A percentile compares a stretch with the other conserved stretches of the same genome.
Evolutionary conservation across 2,113 vertebrate species (phyloP).

Genomic region (Phylloscopus trochilus): DNA sequence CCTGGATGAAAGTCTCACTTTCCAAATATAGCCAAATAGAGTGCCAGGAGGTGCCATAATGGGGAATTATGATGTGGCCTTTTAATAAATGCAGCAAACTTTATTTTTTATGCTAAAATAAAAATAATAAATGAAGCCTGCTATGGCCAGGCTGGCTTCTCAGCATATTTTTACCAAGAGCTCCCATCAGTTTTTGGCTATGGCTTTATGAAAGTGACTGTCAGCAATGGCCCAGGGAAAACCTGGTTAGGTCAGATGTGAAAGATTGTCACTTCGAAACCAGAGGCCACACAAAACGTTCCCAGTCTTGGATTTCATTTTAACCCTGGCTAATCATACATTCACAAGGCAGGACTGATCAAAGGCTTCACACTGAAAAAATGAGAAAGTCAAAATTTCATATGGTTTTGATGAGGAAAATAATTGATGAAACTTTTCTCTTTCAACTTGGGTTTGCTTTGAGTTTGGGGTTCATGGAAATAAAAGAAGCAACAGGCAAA

Average conservation of each 20-base stretch:
- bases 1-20: background rate
- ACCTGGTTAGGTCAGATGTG: background rate
- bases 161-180: background rate
- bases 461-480: background rate
- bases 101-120: background rate
- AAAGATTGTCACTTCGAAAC: background rate
- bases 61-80: background rate
- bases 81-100: background rate
- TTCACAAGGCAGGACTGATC: slow-evolving; percentile 5
- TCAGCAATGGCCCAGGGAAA: background rate
- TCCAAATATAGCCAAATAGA: background rate
- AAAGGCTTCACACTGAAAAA: background rate
- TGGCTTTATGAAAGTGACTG: background rate
- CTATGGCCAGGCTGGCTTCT: background rate
- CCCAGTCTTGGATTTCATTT: background rate
- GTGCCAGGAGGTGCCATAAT: background rate
- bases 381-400: slow-evolving; percentile 14
- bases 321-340: background rate
- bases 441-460: slow-evolving; percentile 43
- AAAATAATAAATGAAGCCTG: background rate
- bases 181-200: background rate
- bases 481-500: accelerated
- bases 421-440: slow-evolving; percentile 6
- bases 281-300: background rate
- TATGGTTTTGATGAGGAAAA: slow-evolving; percentile 44